Base-by-base conservation (phyloP, 2,113 vertebrate species). In the Xiphorhynchus elegans region DNA sequence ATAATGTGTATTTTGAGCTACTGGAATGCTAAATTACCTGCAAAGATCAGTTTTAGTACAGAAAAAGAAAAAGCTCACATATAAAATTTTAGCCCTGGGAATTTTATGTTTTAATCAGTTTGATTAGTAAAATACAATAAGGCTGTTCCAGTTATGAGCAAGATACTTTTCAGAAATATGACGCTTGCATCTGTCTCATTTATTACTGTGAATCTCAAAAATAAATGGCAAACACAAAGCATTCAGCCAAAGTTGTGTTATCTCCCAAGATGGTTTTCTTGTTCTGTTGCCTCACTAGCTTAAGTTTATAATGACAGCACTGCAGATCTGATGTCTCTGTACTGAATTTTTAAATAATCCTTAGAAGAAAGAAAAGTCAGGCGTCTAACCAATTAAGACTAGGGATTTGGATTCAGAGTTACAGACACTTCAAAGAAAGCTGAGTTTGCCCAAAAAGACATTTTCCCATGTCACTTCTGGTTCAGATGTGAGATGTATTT, bases 101-200 rank as follows among this genome's bases (percentile, higher is more conserved):
- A 87, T 87, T 95, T 89, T 94, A 55, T 90, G 82, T 97, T 97
- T 98, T 98, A 97, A 98, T 98, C 96, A 97, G 95, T 98, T 98
- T 98, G 97, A 98, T 98, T 98, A 98, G 98, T 98, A 98, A 98
- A 98, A 97, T 97, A 94, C 95, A 98, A 96, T 97, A 95, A 98
- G 93, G 83, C 72, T 94, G 92, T 96, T 97, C 94, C 88, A 96
- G 90, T 96, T 97, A 98, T 98, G 98, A 98, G 73, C 95, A 97
- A 97, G 97, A 97, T 98, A 95, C 95, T 98, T 95, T 97, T 98
- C 98, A 98, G 97, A 98, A 98, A 98, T 98, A 95, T 89, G 92
- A 97, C 96, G 97, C 97, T 98, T 98, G 98, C 74, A 96, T 93
- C 83, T 97, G 91, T 95, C 95, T 98, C 97, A 96, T 98, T 98